Percentiles rank a stretch among this genome's conserved stretches.
phyloP scores from a whole-genome alignment of 2,113 vertebrate species.

The Phaethon lepturus region DNA sequence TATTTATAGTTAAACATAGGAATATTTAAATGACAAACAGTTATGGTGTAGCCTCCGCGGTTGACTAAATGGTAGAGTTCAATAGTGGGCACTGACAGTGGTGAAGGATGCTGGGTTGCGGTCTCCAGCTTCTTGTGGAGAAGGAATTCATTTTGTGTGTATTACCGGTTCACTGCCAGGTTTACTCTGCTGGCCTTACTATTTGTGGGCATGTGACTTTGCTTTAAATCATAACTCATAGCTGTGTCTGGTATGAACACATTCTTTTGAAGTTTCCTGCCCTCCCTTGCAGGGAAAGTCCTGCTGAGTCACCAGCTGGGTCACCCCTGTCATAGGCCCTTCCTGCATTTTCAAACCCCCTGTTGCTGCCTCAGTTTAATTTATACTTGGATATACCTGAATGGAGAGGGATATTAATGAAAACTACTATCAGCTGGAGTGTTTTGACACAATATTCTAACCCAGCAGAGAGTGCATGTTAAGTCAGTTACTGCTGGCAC shows the following conservation, averaged over 20 bases:
- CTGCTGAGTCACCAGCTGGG: constrained; percentile 52
- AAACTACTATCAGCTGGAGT: not conserved
- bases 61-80: not conserved
- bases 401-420: not conserved
- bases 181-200: not conserved
- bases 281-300: constrained; percentile 37
- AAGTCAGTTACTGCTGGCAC: not conserved
- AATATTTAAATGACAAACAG: not conserved
- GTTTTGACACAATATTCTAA: not conserved
- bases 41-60: not conserved
- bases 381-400: not conserved
- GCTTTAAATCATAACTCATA: constrained; percentile 12
- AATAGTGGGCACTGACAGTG: not conserved
- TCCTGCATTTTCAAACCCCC: not conserved
- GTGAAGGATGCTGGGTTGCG: not conserved
- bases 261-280: constrained; percentile 50
- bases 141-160: not conserved
- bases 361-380: not conserved
- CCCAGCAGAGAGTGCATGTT: not conserved
- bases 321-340: constrained; percentile 2
- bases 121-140: not conserved
- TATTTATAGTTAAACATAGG: constrained; percentile 35
- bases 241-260: constrained; percentile 40
- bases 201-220: not conserved
- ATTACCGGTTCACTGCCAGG: not conserved